These are phyloP conservation scores for Odontothrips loti DNA, from an alignment of 2,888 invertebrate species.

Conservation along the genomic window DNA sequence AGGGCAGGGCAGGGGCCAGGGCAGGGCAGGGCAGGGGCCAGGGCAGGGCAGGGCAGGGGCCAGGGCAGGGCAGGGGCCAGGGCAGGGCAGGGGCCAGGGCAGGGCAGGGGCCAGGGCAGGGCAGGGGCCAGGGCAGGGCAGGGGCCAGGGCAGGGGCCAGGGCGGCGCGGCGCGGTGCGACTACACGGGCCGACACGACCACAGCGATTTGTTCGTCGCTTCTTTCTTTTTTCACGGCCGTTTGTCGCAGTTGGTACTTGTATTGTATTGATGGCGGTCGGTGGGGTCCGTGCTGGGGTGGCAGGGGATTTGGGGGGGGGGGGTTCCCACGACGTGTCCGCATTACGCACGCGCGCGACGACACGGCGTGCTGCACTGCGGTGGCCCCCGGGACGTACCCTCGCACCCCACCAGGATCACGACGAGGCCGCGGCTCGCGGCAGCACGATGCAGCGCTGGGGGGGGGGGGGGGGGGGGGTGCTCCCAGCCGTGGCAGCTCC, in stretches of 20 bases:
- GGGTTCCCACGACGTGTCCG: not conserved
- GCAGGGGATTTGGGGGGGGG: not conserved
- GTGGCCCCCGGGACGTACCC: not conserved
- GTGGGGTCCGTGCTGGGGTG: not conserved
- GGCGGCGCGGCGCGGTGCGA: no score
- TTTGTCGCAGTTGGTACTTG: constrained; percentile 2
- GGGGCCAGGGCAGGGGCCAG: no score
- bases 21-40: no score
- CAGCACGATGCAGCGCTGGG: not conserved
- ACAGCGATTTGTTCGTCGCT: not conserved
- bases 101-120: no score
- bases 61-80: no score
- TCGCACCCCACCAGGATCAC: not conserved
- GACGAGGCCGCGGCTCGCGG: not conserved
- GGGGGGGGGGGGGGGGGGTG: no score
- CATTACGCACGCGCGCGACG: no score
- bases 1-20: no score
- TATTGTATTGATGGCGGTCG: constrained; percentile 5
- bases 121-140: no score
- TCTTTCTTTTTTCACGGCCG: not conserved
- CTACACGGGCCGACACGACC: not conserved
- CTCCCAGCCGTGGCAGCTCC: no score
- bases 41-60: no score
- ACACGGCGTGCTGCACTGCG: not conserved
- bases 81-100: no score